Evolutionary conservation across 2,113 vertebrate genomes (phyloP).

Genomic region (Eurypyga helias): DNA sequence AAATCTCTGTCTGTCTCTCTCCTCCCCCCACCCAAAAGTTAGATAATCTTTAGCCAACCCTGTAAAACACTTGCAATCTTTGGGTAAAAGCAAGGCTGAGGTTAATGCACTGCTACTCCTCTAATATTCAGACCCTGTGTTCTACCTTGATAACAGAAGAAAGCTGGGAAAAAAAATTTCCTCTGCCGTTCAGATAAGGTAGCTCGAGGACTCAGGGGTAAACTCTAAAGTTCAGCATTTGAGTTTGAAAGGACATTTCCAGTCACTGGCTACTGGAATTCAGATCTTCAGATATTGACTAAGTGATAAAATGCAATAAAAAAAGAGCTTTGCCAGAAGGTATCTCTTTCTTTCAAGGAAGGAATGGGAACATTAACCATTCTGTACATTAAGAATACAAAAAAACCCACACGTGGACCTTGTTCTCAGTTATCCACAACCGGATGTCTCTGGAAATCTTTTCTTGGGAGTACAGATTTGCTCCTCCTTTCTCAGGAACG

Average conservation of each 20-base stretch:
- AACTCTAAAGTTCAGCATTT: slow-evolving; percentile 59
- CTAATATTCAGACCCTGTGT: not conserved
- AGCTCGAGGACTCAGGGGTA: slow-evolving; percentile 12
- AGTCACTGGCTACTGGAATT: slow-evolving; percentile 27
- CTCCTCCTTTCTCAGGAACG: not conserved
- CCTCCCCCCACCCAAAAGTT: not conserved
- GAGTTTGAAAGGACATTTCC: slow-evolving; percentile 31
- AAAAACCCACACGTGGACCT: not conserved
- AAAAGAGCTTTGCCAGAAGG: not conserved
- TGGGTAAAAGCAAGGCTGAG: slow-evolving; percentile 5
- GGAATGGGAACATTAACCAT: not conserved
- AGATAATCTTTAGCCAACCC: slow-evolving; percentile 44
- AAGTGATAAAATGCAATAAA: not conserved
- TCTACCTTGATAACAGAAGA: not conserved
- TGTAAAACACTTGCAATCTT: not conserved
- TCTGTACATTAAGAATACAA: not conserved
- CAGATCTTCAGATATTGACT: not conserved
- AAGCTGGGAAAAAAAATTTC: not conserved
- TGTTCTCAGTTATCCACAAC: not conserved
- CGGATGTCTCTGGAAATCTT: not conserved
- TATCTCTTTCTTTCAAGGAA: not conserved
- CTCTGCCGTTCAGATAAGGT: not conserved
- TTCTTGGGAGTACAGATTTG: not conserved
- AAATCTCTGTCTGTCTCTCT: not conserved
- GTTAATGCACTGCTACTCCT: slow-evolving; percentile 1